Evolutionary conservation across 2,797 vertebrate species (phyloP).

Genomic region (Rhinophrynus dorsalis): DNA sequence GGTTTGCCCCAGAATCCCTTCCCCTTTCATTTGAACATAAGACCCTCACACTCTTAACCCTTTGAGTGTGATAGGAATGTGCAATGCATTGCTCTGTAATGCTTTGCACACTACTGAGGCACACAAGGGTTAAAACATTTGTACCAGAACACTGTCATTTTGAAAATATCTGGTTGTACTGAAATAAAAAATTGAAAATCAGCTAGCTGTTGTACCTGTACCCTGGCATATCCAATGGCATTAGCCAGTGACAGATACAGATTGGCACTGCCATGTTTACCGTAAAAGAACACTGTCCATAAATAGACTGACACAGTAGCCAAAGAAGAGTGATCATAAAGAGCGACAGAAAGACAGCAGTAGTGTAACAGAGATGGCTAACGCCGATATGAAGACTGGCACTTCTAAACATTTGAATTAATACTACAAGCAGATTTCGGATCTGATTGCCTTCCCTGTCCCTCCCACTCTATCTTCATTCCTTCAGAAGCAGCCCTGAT

Average conservation of each 20-base stretch:
- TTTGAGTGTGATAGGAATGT: too few relatives aligned
- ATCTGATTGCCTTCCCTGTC: not conserved
- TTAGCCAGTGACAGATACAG: not conserved
- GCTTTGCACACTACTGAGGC: too few relatives aligned
- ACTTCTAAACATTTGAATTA: slow-evolving; percentile 1
- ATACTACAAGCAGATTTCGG: slow-evolving; percentile 11
- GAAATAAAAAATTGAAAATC: too few relatives aligned
- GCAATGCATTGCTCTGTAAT: too few relatives aligned
- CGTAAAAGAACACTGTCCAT: slow-evolving; percentile 4
- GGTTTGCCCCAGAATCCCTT: too few relatives aligned
- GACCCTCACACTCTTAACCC: too few relatives aligned
- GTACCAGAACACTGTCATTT: too few relatives aligned
- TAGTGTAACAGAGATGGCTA: not conserved
- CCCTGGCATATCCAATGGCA: not conserved
- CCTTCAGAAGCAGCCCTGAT: not conserved
- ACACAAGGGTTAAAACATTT: too few relatives aligned
- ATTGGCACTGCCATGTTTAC: not conserved
- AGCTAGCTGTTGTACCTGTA: not conserved
- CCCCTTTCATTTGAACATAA: too few relatives aligned
- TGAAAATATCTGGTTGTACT: too few relatives aligned
- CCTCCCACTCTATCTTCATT: not conserved
- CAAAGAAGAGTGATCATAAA: slow-evolving; percentile 14
- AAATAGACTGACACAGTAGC: slow-evolving; percentile 21
- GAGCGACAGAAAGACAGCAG: not conserved
- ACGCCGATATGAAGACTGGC: not conserved